Evolutionary conservation across 1,140 invertebrate species (phyloP).

Genomic region (Magallana ariakensis): DNA sequence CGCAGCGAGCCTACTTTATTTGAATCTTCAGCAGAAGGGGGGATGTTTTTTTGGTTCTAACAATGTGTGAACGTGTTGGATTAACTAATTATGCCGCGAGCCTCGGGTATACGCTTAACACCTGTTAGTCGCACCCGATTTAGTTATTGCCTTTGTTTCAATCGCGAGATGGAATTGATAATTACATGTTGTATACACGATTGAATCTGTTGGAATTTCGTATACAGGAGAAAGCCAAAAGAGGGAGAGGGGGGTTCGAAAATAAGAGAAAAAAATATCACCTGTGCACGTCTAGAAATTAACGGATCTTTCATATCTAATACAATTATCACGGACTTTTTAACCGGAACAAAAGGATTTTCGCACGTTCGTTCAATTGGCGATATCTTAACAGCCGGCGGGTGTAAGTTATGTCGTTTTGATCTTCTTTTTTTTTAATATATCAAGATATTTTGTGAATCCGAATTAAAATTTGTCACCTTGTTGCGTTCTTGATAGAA

Average conservation of each 20-base stretch:
- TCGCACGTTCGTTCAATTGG: background rate
- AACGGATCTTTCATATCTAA: background rate
- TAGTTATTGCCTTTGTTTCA: conserved; percentile 24
- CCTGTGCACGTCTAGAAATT: conserved; percentile 2
- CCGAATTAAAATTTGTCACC: conserved; percentile 32
- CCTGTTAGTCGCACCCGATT: conserved; percentile 11
- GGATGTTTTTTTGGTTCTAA: background rate
- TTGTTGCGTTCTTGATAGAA: background rate
- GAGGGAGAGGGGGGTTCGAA: background rate
- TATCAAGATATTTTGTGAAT: conserved; percentile 27
- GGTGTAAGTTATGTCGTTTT: conserved; percentile 4
- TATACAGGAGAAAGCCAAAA: too few relatives aligned
- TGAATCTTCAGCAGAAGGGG: background rate
- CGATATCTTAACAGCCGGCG: conserved; percentile 21
- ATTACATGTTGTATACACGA: background rate
- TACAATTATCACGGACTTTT: conserved; percentile 19
- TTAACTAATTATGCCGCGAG: conserved; percentile 1
- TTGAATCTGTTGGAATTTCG: background rate
- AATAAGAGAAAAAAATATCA: background rate
- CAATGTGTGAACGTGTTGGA: conserved; percentile 4
- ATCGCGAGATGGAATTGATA: background rate
- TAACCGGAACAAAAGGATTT: background rate
- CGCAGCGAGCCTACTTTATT: background rate
- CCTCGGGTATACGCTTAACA: background rate
- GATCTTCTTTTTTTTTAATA: background rate